A percentile compares a stretch with the other conserved stretches of the same genome.
Conservation (phyloP, 2,113 vertebrate species). For the Neoarius graeffei region DNA sequence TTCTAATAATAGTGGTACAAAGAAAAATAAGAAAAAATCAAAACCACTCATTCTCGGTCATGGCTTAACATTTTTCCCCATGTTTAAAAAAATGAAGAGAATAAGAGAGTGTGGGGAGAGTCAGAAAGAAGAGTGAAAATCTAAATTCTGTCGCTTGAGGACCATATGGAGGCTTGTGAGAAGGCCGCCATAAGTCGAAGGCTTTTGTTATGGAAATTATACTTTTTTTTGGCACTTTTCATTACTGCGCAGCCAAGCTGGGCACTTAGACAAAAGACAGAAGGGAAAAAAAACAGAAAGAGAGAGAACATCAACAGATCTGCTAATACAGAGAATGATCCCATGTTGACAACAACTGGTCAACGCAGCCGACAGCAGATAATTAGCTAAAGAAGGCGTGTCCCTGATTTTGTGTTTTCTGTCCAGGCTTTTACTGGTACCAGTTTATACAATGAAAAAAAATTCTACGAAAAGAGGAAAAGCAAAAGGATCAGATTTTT, state of each 20-base stretch:
- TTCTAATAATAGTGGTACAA: slow-evolving; percentile 68
- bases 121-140: slow-evolving; percentile 61
- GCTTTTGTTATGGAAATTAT: slow-evolving; percentile 84
- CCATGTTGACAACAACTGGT: slow-evolving; percentile 59
- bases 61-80: slow-evolving; percentile 77
- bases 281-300: slow-evolving; percentile 57
- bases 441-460: slow-evolving; percentile 70
- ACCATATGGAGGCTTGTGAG: slow-evolving; percentile 78
- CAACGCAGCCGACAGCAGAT: slow-evolving; percentile 70
- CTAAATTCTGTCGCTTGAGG: slow-evolving; percentile 74
- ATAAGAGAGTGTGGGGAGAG: slow-evolving; percentile 43
- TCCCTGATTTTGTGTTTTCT: slow-evolving; percentile 77
- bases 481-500: slow-evolving; percentile 70
- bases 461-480: slow-evolving; percentile 64
- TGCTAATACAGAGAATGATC: slow-evolving; percentile 71
- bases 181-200: slow-evolving; percentile 81
- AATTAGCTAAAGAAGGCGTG: slow-evolving; percentile 72
- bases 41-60: slow-evolving; percentile 74
- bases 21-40: slow-evolving; percentile 62
- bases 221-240: slow-evolving; percentile 81
- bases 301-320: slow-evolving; percentile 70
- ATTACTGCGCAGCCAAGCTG: slow-evolving; percentile 76
- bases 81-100: slow-evolving; percentile 45
- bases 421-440: slow-evolving; percentile 74
- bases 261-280: slow-evolving; percentile 73